Evolutionary conservation across 2,888 invertebrate genomes (phyloP), one percentile per base, ranked within the genome.

Genomic region (Acrobasis repandana): DNA sequence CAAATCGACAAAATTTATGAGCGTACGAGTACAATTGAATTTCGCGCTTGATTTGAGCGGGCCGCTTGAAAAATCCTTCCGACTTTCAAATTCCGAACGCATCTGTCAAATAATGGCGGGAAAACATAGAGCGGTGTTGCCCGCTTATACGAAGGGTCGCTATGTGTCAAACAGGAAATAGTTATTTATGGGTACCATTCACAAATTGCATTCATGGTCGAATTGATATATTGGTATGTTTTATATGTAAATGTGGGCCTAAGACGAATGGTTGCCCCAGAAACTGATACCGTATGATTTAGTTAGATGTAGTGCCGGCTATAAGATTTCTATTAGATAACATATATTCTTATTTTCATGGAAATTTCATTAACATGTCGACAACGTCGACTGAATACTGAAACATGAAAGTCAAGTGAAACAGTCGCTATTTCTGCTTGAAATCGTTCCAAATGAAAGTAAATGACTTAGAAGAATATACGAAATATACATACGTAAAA

Each of bases 181-280:
- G 90, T 91, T 88, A 92, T 92, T 92, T 92, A 92, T 91, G 85
- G 81, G 73, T 71, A 72, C 85, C 85, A 90, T 88, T 90, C 91
- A 90, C 89, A 90, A 91, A 91, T 91, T 91, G 89, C 90, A 88
- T 89, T 89, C 84, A 86, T 85, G 85, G 85, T 78, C 88, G 88
- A 87, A 90, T 90, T 92, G 92, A 92, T 92, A 87, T 91, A 92
- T 92, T 79, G 85, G 77, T 77, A 86, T 90, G 90, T 91, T 92
- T 90, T 91, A 91, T 92, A 92, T 92, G 92, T 88, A 91, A 92
- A 92, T 92, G 88, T 70, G 77, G 73, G 72, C 73, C 71, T 77
- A 82, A 86, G 90, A 90, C 80, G 86, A 85, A 90, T 89, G 80
- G 83, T 71, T 86, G 85, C 76, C 86, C 88, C 78, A 88, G 79